Evolutionary conservation across 2,888 invertebrate genomes (phyloP).

Genomic region (Sycophila texana): DNA sequence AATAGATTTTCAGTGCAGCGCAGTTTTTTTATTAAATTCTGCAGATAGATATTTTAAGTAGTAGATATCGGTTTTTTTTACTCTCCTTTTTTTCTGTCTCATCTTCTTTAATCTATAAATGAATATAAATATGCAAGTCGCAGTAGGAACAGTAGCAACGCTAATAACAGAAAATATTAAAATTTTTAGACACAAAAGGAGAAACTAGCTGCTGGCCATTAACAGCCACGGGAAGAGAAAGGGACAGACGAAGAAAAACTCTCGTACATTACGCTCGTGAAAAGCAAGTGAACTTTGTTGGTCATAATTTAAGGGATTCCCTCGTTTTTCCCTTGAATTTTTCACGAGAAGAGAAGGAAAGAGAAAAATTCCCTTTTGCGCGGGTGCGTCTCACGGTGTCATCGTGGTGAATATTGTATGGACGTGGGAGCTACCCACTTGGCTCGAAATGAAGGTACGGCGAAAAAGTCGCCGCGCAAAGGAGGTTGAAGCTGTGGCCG

Average conservation of each 20-base stretch:
- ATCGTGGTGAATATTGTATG: no score
- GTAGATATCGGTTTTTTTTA: no score
- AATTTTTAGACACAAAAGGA: not conserved
- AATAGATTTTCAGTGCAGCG: no score
- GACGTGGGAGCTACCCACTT: no score
- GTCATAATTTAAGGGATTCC: not conserved
- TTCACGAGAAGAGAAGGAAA: not conserved
- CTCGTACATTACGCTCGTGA: not conserved
- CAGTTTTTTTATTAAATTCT: no score
- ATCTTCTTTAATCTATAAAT: not conserved
- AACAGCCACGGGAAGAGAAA: not conserved
- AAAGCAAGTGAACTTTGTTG: not conserved
- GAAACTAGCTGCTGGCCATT: not conserved
- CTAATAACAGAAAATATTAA: not conserved
- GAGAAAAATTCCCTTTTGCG: not conserved
- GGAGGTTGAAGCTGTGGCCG: constrained; percentile 12
- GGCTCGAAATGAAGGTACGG: constrained; percentile 17
- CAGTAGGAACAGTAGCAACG: not conserved
- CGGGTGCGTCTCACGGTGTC: not conserved
- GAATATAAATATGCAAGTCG: not conserved
- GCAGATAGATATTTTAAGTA: no score
- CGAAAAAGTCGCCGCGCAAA: constrained; percentile 17
- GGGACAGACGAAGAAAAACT: not conserved
- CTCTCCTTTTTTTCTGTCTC: not conserved
- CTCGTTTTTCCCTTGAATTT: not conserved